Conservation (phyloP, 2,797 vertebrate genomes). For the Anomalospiza imberbis region DNA sequence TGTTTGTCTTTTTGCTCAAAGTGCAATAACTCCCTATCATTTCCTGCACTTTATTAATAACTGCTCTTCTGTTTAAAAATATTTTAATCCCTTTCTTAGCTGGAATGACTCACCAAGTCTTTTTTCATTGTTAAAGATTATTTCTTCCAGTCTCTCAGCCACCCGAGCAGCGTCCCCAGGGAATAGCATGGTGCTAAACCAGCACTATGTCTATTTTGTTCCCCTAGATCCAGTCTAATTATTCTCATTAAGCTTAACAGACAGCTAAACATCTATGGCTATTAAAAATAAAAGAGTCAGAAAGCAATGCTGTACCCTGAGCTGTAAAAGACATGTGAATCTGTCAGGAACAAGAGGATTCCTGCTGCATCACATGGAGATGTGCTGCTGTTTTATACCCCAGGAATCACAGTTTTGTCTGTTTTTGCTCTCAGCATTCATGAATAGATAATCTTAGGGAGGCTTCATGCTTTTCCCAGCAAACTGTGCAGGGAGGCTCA, state of each 20-base stretch:
- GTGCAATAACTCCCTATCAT: slow-evolving; percentile 38
- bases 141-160: slow-evolving; percentile 16
- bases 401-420: not conserved
- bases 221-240: not conserved
- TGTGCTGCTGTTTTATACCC: not conserved
- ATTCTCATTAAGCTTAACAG: not conserved
- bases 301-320: not conserved
- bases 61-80: slow-evolving; percentile 60
- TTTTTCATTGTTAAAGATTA: slow-evolving; percentile 23
- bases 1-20: slow-evolving; percentile 59
- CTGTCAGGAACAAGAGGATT: not conserved
- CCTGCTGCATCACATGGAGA: not conserved
- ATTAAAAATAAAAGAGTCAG: not conserved
- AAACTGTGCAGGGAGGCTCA: not conserved
- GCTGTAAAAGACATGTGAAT: not conserved
- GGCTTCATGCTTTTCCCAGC: not conserved
- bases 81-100: slow-evolving; percentile 54
- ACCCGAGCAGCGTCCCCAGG: not conserved
- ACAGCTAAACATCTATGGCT: not conserved
- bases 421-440: not conserved
- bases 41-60: slow-evolving; percentile 67
- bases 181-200: not conserved
- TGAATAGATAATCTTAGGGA: not conserved
- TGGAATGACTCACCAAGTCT: slow-evolving; percentile 36
- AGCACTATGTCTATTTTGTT: not conserved